Base-by-base conservation (phyloP, 2,113 vertebrate genomes). In the Mustelus asterias region DNA sequence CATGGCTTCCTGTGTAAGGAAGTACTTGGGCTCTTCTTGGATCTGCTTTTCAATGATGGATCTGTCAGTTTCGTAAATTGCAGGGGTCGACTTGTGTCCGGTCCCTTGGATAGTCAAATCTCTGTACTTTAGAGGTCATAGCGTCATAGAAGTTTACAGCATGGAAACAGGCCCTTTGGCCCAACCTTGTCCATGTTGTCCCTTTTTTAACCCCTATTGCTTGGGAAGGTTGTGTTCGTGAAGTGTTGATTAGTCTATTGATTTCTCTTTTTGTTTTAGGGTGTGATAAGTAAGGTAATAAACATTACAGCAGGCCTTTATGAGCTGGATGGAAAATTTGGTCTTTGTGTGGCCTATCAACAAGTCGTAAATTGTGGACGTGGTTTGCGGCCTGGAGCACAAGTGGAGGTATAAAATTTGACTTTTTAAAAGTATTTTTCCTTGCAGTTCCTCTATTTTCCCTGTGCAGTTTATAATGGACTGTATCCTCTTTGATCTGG, bases 341-440 rank as follows among this genome's bases (percentile, higher is more conserved):
- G 98, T 54, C 97, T 99, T 94, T 99, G 98, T 95, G 96, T 98
- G 96, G 98, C 98, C 97, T 98, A 98, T 97, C 98, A 98, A 97
- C 98, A 98, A 22, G 0, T 96, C 33, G 96, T 96, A 96, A 97
- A 97, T 95, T 96, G 96, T 96, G 97, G 97, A 29, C 96, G 96
- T 14, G 98, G 96, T 4, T 97, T 99, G 65, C 97, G 98, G 72
- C 97, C 97, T 0, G 98, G 98, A 95, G 98, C 98, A 11, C 58
- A 83, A 14, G 96, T 99, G 83, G 97, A 98, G 98, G 98, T 98
- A 97, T 97, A 96, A 44, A 95, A 22, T 70, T 72, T 29, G 37
- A 22, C 6, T 22, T 60, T 63, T 90, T 33, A 29, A 60, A 90
- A 33, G 11, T 60, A 60, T 18, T 72, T 69, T 95, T 95, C 54